Evolutionary conservation across 2,113 vertebrate species (phyloP).

Genomic region (Lethenteron reissneri): DNA sequence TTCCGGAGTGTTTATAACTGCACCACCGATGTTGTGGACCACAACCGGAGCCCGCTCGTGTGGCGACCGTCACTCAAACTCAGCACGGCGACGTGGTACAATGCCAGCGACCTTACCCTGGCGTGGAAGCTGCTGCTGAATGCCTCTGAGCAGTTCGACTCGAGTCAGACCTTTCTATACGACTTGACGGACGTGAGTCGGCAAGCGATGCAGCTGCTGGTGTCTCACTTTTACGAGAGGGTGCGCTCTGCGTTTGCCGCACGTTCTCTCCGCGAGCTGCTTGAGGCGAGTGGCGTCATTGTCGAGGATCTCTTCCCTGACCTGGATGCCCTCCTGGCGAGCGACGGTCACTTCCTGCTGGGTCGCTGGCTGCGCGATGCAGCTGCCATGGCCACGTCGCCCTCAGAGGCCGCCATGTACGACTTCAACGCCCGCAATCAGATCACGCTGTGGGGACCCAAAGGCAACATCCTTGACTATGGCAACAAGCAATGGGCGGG

Average conservation of each 20-base stretch:
- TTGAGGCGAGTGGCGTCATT: constrained; percentile 39
- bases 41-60: constrained; percentile 71
- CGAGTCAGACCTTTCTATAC: constrained; percentile 35
- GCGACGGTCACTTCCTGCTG: constrained; percentile 48
- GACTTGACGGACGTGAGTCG: constrained; percentile 69
- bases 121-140: constrained; percentile 52
- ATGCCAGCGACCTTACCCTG: constrained; percentile 33
- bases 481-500: constrained; percentile 79
- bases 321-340: constrained; percentile 45
- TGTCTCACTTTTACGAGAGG: constrained; percentile 36
- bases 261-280: constrained; percentile 26
- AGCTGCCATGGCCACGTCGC: constrained; percentile 23
- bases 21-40: constrained; percentile 36
- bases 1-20: constrained; percentile 69
- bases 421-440: constrained; percentile 67
- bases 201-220: constrained; percentile 50
- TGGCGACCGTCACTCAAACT: constrained; percentile 50
- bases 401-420: constrained; percentile 42
- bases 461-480: constrained; percentile 72
- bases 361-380: constrained; percentile 56
- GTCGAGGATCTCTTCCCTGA: constrained; percentile 52
- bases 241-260: constrained; percentile 30
- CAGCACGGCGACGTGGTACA: constrained; percentile 49
- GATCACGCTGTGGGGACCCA: constrained; percentile 77
- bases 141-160: constrained; percentile 22